Evolutionary conservation across 1,140 invertebrate species (phyloP).

Genomic region (Penaeus vannamei): DNA sequence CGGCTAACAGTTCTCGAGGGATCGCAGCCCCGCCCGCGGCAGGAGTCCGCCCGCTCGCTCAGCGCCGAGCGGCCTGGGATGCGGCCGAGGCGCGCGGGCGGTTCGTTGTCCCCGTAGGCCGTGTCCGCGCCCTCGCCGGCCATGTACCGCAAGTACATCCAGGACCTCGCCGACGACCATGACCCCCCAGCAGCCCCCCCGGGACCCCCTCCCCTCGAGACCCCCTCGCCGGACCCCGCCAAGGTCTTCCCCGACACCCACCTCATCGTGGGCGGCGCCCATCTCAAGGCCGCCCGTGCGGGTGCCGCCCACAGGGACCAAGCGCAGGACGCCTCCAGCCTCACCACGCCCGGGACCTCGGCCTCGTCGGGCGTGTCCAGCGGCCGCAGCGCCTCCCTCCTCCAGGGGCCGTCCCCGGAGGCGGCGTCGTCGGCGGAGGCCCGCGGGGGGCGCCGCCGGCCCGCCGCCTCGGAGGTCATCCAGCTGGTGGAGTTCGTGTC

Average conservation of each 20-base stretch:
- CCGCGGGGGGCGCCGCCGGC: background rate
- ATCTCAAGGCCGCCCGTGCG: conserved; percentile 46
- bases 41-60: background rate
- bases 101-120: background rate
- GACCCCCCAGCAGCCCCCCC: background rate
- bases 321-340: background rate
- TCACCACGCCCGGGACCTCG: background rate
- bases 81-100: conserved; percentile 5
- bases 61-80: background rate
- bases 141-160: conserved; percentile 63
- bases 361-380: background rate
- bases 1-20: too few relatives aligned
- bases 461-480: conserved; percentile 22
- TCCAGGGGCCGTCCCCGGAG: too few relatives aligned
- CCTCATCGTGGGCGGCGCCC: conserved; percentile 52
- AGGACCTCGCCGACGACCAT: conserved; percentile 36
- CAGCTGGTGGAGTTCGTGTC: conserved; percentile 48
- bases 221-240: background rate
- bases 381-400: background rate
- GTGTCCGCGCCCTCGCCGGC: background rate
- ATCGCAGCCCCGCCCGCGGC: background rate
- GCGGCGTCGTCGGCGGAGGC: background rate
- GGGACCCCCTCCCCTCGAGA: background rate
- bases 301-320: conserved; percentile 41
- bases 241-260: conserved; percentile 46